Conservation (phyloP, 2,888 invertebrate genomes). For the Morpho deidamia region DNA sequence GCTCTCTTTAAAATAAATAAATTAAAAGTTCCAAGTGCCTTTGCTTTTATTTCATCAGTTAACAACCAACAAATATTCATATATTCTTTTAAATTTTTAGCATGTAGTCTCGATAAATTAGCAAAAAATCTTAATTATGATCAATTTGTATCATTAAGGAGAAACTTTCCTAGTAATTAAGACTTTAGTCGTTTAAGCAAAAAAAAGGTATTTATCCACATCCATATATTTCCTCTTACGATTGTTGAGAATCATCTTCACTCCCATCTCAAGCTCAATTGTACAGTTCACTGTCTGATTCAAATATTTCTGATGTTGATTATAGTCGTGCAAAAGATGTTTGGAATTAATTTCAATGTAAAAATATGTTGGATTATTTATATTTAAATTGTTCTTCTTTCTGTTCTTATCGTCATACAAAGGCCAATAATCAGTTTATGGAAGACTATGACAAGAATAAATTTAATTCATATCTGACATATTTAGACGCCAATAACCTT, state of each 20-base stretch:
- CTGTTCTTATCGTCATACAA: constrained; percentile 31
- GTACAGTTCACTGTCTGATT: constrained; percentile 22
- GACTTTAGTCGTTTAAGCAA: neutral
- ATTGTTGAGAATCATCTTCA: constrained; percentile 10
- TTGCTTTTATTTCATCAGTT: no score
- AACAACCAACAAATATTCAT: neutral
- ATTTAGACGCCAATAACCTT: constrained; percentile 41
- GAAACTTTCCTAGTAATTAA: no score
- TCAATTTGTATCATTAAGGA: no score
- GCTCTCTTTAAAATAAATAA: no score
- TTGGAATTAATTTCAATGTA: no score
- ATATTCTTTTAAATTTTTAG: neutral
- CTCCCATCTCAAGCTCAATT: constrained; percentile 8
- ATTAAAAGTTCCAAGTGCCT: no score
- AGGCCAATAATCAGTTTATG: constrained; percentile 37
- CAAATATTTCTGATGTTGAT: no score
- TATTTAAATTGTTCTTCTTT: constrained; percentile 24
- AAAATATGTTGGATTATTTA: constrained; percentile 33
- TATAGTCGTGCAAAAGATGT: no score
- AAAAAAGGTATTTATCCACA: constrained; percentile 19
- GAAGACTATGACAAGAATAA: constrained; percentile 24
- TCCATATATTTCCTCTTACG: constrained; percentile 16
- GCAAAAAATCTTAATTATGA: no score
- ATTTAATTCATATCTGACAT: constrained; percentile 31
- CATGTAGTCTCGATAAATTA: neutral